Evolutionary conservation across 2,797 vertebrate genomes (phyloP), one percentile per base, ranked within the genome.

Genomic region (Lepilemur septentrionalis): DNA sequence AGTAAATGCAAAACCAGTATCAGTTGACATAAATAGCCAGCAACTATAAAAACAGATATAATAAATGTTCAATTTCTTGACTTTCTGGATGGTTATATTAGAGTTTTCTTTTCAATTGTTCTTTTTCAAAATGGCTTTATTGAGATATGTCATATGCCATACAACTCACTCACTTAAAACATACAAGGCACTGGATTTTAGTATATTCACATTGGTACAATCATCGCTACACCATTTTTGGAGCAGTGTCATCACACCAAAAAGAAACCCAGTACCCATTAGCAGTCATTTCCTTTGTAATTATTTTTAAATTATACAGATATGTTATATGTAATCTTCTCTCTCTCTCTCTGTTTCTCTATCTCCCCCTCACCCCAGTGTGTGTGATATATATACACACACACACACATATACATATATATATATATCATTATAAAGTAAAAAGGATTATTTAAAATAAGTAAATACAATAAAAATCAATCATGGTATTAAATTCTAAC

Each of bases 1-100:
- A 65, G 28, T 89, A 94, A 83, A 79, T 80, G 79, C 28, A 94
- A 92, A 92, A 41, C 13, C 23, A 78, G 13, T 80, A 72, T 59
- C 35, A 41, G 1, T 5, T 89, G 30, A 85, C 20, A 65, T 41
- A 87, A 88, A 41, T 55, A 81, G 41, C 50, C 35, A 79, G 22
- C 22, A 83, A 65, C 48, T 73, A 30, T 73, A 48, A 94, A 73
- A 92, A 59, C 41, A 91, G 88, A 82, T 38, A 48, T 4, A 92
- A 72, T 30, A 28, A 67, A 65, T 43, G 10, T 85, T 59, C 0
- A 0, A 59, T 78, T 73, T 72, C 55, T 65, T 96, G 38, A 72
- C 55, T 48, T 84, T 35, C 50, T 55, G 57, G 28, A 20, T 25
- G 22, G 25, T 30, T 67, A 75, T 17, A 15, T 61, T 72, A 52